These are phyloP conservation scores for Liolophura sinensis DNA, from an alignment of 1,140 invertebrate genomes.

Conservation along the genomic window DNA sequence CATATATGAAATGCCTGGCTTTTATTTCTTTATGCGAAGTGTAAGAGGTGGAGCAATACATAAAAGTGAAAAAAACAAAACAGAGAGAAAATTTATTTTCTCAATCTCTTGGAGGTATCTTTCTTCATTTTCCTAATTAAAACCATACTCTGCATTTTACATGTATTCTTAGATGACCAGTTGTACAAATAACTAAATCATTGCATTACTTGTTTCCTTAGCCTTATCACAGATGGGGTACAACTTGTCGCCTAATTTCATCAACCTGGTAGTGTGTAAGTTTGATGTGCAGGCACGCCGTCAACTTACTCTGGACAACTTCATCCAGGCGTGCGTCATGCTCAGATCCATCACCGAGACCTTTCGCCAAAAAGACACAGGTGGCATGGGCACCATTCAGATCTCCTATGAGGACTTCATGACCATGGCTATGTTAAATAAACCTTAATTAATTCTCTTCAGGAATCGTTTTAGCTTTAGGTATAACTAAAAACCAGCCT, in stretches of 20 bases:
- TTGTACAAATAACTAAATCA: too few species aligned
- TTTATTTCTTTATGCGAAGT: too few species aligned
- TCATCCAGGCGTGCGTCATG: slow-evolving; percentile 85
- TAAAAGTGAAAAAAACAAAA: too few species aligned
- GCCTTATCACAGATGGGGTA: slow-evolving; percentile 89
- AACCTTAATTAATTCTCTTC: slow-evolving; percentile 22
- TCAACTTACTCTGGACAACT: slow-evolving; percentile 77
- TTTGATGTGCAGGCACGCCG: slow-evolving; percentile 63
- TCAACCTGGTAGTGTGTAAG: slow-evolving; percentile 72
- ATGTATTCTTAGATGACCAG: too few species aligned
- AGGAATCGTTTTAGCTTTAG: too few species aligned
- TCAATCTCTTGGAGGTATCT: too few species aligned
- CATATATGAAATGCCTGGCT: too few species aligned
- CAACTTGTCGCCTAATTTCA: slow-evolving; percentile 77
- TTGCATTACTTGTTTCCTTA: slow-evolving; percentile 46
- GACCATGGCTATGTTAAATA: slow-evolving; percentile 67
- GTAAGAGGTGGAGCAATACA: too few species aligned
- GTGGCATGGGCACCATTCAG: slow-evolving; percentile 75
- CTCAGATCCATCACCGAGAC: slow-evolving; percentile 85
- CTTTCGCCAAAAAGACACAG: slow-evolving; percentile 74
- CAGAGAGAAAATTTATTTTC: too few species aligned
- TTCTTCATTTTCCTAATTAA: too few species aligned
- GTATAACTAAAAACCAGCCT: too few species aligned
- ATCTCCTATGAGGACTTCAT: slow-evolving; percentile 87
- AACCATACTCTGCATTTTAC: too few species aligned